Percentiles rank a stretch among this genome's conserved stretches.
These are phyloP conservation scores for Phoebastria nigripes DNA, from an alignment of 2,797 vertebrate species.

Conservation along the genomic window DNA sequence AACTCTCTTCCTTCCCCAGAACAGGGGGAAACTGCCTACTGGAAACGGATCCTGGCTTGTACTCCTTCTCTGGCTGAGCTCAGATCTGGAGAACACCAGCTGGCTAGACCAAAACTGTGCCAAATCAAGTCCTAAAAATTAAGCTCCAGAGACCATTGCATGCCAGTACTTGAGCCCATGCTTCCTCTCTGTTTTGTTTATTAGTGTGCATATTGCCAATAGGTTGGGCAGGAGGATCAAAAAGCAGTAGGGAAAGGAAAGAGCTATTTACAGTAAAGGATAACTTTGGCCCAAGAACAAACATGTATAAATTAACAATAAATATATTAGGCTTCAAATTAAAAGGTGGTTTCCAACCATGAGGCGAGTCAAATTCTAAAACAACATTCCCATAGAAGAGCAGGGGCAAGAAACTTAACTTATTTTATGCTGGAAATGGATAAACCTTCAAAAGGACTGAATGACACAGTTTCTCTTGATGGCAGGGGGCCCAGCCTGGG, in stretches of 20 bases:
- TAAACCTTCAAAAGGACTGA: neutral
- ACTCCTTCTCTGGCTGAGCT: neutral
- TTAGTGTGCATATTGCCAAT: neutral
- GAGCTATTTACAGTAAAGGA: neutral
- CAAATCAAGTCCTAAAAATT: neutral
- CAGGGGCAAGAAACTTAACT: neutral
- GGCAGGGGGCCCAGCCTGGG: neutral
- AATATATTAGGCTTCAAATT: constrained; percentile 21
- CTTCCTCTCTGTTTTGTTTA: neutral
- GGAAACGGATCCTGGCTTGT: neutral
- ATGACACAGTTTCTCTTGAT: neutral
- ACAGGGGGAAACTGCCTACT: neutral
- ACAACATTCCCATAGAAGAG: neutral
- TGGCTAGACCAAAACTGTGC: neutral
- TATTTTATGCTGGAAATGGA: neutral
- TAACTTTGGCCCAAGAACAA: neutral
- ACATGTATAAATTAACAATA: constrained; percentile 2
- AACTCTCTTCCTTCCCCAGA: neutral
- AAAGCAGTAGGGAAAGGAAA: neutral
- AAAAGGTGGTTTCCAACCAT: neutral
- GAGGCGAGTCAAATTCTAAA: constrained; percentile 3
- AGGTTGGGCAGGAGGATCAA: constrained; percentile 21
- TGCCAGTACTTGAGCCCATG: neutral
- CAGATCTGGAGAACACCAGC: neutral
- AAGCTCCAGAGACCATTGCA: neutral